Evolutionary conservation across 2,888 invertebrate genomes (phyloP).

Genomic region (Mesorhabditis spiculigera): DNA sequence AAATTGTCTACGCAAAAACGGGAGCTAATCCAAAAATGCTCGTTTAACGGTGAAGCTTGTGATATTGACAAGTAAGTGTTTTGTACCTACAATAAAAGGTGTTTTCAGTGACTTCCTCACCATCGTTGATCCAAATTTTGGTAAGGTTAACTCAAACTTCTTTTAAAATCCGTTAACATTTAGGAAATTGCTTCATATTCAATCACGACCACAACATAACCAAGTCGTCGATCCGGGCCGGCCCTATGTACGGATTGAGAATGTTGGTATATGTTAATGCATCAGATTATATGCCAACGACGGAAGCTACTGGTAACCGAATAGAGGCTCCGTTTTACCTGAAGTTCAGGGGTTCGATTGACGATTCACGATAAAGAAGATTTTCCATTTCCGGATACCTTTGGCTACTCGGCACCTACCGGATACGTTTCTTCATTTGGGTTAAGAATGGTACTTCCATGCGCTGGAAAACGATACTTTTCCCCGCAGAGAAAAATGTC

Average conservation of each 20-base stretch:
- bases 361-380: slow-evolving; percentile 56
- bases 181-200: slow-evolving; percentile 19
- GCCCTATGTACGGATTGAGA: slow-evolving; percentile 55
- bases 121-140: slow-evolving; percentile 50
- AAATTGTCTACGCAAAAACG: slow-evolving; percentile 49
- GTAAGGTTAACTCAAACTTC: slow-evolving; percentile 25
- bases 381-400: slow-evolving; percentile 54
- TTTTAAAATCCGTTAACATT: slow-evolving; percentile 27
- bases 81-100: not conserved
- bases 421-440: slow-evolving; percentile 54
- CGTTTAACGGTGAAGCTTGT: slow-evolving; percentile 55
- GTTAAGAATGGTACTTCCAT: slow-evolving; percentile 33
- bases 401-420: slow-evolving; percentile 52
- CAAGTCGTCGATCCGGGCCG: slow-evolving; percentile 48
- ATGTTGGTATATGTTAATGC: slow-evolving; percentile 54
- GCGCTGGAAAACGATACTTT: not conserved
- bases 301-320: slow-evolving; percentile 41
- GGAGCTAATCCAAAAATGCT: slow-evolving; percentile 57
- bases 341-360: slow-evolving; percentile 42
- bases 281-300: slow-evolving; percentile 54
- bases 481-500: slow-evolving; percentile 39
- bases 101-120: slow-evolving; percentile 47
- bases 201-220: slow-evolving; percentile 45
- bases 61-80: slow-evolving; percentile 50
- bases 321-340: slow-evolving; percentile 31